Evolutionary conservation across 2,888 invertebrate genomes (phyloP).

Genomic region (Sepioteuthis lessoniana): DNA sequence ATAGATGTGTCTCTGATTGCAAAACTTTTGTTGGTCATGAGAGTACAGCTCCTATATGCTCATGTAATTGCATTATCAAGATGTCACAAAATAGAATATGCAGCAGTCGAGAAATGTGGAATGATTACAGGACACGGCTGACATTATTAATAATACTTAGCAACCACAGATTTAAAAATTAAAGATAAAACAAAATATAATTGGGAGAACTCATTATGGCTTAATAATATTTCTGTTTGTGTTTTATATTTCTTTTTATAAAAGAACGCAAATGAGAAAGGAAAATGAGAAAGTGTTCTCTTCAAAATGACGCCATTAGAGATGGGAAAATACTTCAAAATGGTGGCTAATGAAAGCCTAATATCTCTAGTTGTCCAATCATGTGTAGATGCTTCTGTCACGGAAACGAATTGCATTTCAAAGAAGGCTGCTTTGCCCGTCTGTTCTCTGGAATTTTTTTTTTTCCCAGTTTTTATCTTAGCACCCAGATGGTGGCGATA

Average conservation of each 20-base stretch:
- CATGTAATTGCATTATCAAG: background rate
- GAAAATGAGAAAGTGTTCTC: background rate
- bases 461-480: background rate
- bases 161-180: background rate
- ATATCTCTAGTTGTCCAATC: background rate
- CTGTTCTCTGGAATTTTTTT: background rate
- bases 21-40: background rate
- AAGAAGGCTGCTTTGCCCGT: background rate
- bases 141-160: slow-evolving; percentile 21
- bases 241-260: background rate
- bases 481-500: background rate
- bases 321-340: background rate
- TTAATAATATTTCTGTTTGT: background rate
- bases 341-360: background rate
- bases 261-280: background rate
- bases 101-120: background rate
- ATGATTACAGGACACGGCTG: background rate
- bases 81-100: background rate
- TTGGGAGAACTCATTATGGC: background rate
- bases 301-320: background rate
- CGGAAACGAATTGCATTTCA: background rate
- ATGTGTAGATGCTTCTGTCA: background rate
- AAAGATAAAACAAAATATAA: background rate
- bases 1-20: background rate
- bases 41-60: background rate